Evolutionary conservation across 2,888 invertebrate genomes (phyloP), one percentile per base, ranked within the genome.

Genomic region (Ecliptopera silaceata): DNA sequence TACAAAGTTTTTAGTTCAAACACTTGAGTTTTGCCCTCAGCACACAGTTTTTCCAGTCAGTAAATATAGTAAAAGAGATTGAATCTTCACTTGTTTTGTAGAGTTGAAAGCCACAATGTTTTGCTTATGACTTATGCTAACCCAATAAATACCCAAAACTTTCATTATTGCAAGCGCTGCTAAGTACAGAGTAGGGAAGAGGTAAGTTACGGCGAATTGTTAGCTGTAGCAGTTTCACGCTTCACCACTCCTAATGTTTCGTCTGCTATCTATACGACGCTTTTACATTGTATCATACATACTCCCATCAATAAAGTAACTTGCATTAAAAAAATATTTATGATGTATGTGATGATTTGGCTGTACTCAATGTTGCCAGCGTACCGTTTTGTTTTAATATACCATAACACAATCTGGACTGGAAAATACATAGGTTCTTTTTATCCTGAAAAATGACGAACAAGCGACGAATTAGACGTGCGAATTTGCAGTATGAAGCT

Each of bases 131-230:
- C 52, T 38, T 48, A 53, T 57, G 54, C 53, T 59, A 59, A 59
- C 56, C 51, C 56, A 60, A 61, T 63, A 58, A 64, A 61, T 56
- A 48, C 46, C 46, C 36, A 52, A 53, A 56, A 63, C 65, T 68
- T 65, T 68, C 59, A 50, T 68, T 73, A 84, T 87, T 87, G 65
- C 88, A 85, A 86, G 86, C 84, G 79, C 74, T 80, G 74, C 88
- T 83, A 80, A 77, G 72, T 79, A 82, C 82, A 83, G 84, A 76
- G 74, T 86, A 84, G 85, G 82, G 80, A 84, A 82, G 81, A 82
- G 88, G 88, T 88, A 79, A 87, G 88, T 84, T 50, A 57, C 56
- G 66, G 64, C 61, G 56, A 46, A 36, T 52, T 62, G 62, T 63
- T 74, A 70, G 67, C 63, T 69, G 69, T 79, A 61, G 61, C 65